Base-by-base conservation (phyloP, 1,140 invertebrate genomes). In the Caenorhabditis briggsae region DNA sequence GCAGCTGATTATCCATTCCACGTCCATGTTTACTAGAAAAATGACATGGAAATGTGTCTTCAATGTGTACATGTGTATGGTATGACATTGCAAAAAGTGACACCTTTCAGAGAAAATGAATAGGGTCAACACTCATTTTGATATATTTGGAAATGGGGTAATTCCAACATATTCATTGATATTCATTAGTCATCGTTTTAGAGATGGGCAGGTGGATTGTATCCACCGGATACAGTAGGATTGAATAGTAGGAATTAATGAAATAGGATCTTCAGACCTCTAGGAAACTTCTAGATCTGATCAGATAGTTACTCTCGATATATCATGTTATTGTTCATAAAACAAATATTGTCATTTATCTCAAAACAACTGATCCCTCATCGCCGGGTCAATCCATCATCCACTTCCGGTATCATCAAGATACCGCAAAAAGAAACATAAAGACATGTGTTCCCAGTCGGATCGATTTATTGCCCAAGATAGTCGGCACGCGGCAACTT, bases 31-130 rank as follows among this genome's bases (percentile, higher is more conserved):
- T 78, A 78, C 70, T 78, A 78, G 43, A 46, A 50, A 61, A 78
- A 53, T 78, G 70, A 78, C 70, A 78, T 78, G 70, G 70, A 78
- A 78, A 78, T 78, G 70, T 78, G 70, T 78, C 46, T 53, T 78
- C 46, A 33, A 33, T 53, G 70, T 78, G 33, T 53, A 78, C 61
- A 65, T 65, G 61, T 65, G 33, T 78, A 50, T 78, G 65, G 70
- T 50, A 78, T 78, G 70, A 23, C 46, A 70, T 70, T 12, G 20
- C 64, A 78, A 78, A 78, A 78, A 50, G 70, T 78, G 70, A 78
- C 70, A 78, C 70, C 70, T 78, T 50, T 48, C 70, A 33, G 50
- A 53, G 33, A 53, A 11, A n/a, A 50, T 50, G 23, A 50, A 78
- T 78, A 50, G 46, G 70, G 46, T 50, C 70, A 78, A 41, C 70